Evolutionary conservation across 2,888 invertebrate genomes (phyloP), one percentile per base, ranked within the genome.

Genomic region (Zootermopsis nevadensis): DNA sequence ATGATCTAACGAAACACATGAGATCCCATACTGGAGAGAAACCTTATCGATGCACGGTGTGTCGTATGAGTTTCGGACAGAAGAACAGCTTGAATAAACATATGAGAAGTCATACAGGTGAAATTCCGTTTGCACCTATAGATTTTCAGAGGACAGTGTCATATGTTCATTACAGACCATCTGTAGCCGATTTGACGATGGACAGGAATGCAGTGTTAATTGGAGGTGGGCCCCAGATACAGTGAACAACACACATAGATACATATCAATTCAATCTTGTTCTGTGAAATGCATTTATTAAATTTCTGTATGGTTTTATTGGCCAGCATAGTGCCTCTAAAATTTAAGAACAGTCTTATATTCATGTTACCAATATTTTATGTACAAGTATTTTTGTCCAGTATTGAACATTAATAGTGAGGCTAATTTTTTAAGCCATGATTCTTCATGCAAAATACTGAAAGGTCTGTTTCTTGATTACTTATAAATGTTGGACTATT

Each of bases 21-120:
- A 86, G 91, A 6, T 88, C 89, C 0, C 91, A 91, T 87, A 91
- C 90, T n/a, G 91, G 91, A 0, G 91, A 91, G 87, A 91, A 90
- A 84, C 91, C 91, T 0, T 91, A 91, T 85, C 87, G 89, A 0
- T 91, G 91, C 83, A 89, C 89, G 35, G 87, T 91, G 1, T 91
- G 91, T 85, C 87, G 88, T 19, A 91, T 91, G 85, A 90, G 90
- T 0, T 91, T 91, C 84, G 89, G 82, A 24, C 77, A 76, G 66
- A 74, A 76, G 15, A 66, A 79, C 35, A 79, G 79, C 22, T 38
- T 79, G 60, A 79, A 79, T 35, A 79, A 79, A 15, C 79, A 79
- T 19, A 79, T 79, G 79, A 22, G 79, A 24, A 79, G 66, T 33
- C 79, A 79, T 79, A 66, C 79, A 19, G 79, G 79, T 60, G 79